A percentile compares a stretch with the other conserved stretches of the same genome.
Conservation (phyloP, 2,888 invertebrate species). For the Aleiodes leptofemur region DNA sequence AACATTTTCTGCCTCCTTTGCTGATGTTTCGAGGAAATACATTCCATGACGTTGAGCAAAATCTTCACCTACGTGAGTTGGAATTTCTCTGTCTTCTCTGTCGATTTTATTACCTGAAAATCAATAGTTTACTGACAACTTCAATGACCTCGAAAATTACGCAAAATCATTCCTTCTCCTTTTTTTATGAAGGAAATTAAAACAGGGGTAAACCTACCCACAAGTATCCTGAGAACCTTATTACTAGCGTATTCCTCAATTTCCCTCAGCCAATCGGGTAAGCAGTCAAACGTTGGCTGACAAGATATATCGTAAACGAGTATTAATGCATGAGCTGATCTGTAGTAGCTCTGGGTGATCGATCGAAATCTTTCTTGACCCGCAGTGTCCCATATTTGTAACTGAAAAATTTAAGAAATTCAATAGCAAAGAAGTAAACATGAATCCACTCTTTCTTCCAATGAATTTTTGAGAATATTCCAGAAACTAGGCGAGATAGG, state of each 20-base stretch:
- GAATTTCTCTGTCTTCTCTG: conserved; percentile 96
- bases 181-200: not conserved
- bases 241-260: conserved; percentile 98
- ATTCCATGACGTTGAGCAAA: conserved; percentile 97
- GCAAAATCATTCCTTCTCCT: not conserved
- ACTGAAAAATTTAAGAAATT: conserved; percentile 77
- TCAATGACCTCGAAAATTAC: not conserved
- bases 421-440: not conserved
- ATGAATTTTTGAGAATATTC: not conserved
- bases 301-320: conserved; percentile 98
- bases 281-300: conserved; percentile 97
- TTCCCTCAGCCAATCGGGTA: conserved; percentile 97
- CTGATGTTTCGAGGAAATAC: conserved; percentile 98
- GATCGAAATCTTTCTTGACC: conserved; percentile 98
- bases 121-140: conserved; percentile 7
- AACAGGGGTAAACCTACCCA: conserved; percentile 80
- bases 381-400: conserved; percentile 99
- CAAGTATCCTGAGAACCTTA: conserved; percentile 95
- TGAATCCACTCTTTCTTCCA: not conserved
- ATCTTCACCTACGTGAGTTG: conserved; percentile 94
- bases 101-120: conserved; percentile 95
- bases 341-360: conserved; percentile 98
- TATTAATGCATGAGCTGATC: conserved; percentile 97
- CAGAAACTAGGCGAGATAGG: not conserved
- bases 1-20: conserved; percentile 98